These are phyloP conservation scores for Sinhomidia bicolor DNA, from an alignment of 2,888 invertebrate genomes.

Conservation along the genomic window DNA sequence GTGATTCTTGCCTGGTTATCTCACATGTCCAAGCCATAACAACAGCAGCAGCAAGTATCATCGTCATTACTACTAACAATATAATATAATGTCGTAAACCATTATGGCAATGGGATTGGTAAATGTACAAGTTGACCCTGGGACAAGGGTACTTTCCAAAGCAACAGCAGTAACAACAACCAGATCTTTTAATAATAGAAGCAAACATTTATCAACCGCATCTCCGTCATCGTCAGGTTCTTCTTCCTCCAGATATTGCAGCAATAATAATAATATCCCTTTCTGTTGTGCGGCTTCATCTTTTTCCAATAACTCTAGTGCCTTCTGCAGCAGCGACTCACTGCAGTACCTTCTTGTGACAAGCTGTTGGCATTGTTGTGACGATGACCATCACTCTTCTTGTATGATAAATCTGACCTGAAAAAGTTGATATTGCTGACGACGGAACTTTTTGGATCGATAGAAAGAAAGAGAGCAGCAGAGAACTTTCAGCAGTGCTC, in stretches of 20 bases:
- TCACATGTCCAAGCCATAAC: background rate
- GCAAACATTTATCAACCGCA: slow-evolving; percentile 36
- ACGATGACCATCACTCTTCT: slow-evolving; percentile 31
- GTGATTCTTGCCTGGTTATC: slow-evolving; percentile 12
- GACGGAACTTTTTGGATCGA: slow-evolving; percentile 41
- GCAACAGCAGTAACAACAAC: slow-evolving; percentile 52
- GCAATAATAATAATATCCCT: too few species aligned
- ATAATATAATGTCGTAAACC: slow-evolving; percentile 32
- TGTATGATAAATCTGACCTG: slow-evolving; percentile 67
- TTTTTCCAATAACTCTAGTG: slow-evolving; percentile 33
- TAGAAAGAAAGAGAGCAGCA: background rate
- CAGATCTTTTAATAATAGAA: slow-evolving; percentile 34
- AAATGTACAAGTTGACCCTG: slow-evolving; percentile 73
- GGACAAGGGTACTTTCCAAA: slow-evolving; percentile 69
- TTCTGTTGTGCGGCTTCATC: slow-evolving; percentile 32
- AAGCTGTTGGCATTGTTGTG: slow-evolving; percentile 70
- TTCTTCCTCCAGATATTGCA: slow-evolving; percentile 66
- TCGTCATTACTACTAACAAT: background rate
- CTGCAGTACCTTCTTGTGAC: slow-evolving; percentile 59
- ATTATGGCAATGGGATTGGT: slow-evolving; percentile 68
- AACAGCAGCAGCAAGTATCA: background rate
- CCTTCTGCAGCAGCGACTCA: slow-evolving; percentile 7
- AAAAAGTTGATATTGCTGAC: slow-evolving; percentile 58
- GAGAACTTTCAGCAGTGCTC: too few species aligned
- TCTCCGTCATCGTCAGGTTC: slow-evolving; percentile 40